These are phyloP conservation scores for Limnephilus rhombicus DNA, from an alignment of 2,888 invertebrate genomes.

Conservation along the genomic window DNA sequence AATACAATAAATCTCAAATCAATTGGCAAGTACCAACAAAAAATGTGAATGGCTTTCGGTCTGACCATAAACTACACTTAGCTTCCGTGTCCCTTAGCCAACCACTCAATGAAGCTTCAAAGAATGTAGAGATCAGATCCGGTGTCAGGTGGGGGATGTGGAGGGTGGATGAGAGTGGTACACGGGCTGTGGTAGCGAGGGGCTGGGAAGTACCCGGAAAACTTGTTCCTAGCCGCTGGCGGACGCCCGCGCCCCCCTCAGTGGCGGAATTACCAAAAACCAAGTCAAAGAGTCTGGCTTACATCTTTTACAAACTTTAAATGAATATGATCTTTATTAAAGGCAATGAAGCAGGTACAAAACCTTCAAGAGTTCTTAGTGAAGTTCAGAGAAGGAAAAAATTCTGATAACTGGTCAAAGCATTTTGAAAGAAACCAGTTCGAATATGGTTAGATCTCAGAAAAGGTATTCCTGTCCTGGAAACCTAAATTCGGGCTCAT, in stretches of 20 bases:
- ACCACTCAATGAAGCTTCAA: no score
- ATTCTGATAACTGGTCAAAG: neutral
- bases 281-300: slow-evolving; percentile 42
- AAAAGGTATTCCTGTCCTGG: neutral
- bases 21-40: no score
- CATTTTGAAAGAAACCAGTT: neutral
- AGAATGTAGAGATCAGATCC: no score
- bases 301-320: neutral
- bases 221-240: neutral
- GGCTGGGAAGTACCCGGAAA: slow-evolving; percentile 2
- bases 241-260: slow-evolving; percentile 19
- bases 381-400: neutral
- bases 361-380: neutral
- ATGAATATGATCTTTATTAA: neutral
- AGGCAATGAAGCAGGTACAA: neutral
- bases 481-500: neutral
- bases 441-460: neutral
- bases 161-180: neutral
- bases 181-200: neutral
- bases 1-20: no score
- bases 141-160: neutral
- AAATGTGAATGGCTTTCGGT: no score
- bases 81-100: no score
- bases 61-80: no score
- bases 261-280: slow-evolving; percentile 18